Evolutionary conservation across 1,140 invertebrate genomes (phyloP), one percentile per base, ranked within the genome.

Genomic region (Solen grandis): DNA sequence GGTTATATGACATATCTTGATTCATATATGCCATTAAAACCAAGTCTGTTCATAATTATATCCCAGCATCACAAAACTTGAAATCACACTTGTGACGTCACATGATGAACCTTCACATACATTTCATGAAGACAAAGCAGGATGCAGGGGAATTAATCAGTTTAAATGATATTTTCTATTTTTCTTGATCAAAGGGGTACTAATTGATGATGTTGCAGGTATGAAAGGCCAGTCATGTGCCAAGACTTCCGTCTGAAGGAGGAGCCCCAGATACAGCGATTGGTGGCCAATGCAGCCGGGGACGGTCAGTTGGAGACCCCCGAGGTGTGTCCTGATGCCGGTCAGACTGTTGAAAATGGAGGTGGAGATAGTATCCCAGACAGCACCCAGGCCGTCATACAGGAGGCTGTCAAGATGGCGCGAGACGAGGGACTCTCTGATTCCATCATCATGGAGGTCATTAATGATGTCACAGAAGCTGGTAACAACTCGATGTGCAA

Each of bases 361-460:
- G 59, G 31, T 62, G 31, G 25, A 3, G 59, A 29, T 22, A 50
- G 27, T 27, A 31, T 41, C 10, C 59, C 36, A 33, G 73, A 62
- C n/a, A 38, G 46, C 31, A 60, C 70, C 10, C 22, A 74, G 1
- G 14, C 52, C 29, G 41, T 76, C 13, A 76, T 76, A 22, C 57
- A 76, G 38, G 5, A 76, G 41, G 73, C 73, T 46, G 65, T 76
- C 59, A 62, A 62, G 27, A 76, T 76, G 73, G 73, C 73, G 4
- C 50, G 63, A 3, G 33, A 31, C 22, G 73, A 76, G 22, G 73
- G 73, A 8, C 27, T 76, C 29, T 76, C 73, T n/a, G 59, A 76
- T 33, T 76, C 73, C 0, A 41, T 31, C 29, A 76, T 76, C 14
- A 63, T 76, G 73, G 73, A 76, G 25, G 73, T 76, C 2, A 76